Base-by-base conservation (phyloP, 2,113 vertebrate species). In the Labeo catla region DNA sequence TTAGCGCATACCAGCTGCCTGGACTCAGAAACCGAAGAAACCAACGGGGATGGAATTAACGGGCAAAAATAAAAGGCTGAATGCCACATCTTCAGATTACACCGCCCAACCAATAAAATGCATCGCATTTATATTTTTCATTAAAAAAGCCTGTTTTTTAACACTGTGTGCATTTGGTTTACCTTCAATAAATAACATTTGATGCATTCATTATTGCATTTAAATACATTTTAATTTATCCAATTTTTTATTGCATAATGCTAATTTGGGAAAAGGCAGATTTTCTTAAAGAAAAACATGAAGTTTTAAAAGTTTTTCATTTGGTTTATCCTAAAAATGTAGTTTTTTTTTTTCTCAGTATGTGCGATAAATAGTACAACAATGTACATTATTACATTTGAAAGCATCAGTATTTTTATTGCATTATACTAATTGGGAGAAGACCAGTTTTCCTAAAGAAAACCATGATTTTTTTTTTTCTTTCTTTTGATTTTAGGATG, bases 1-100 rank as follows among this genome's bases (percentile, higher is more conserved):
- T 85, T 77, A 77, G 52, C 12, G 12, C 72, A 82, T 54, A 84
- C 65, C 82, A 81, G 49, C 86, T 8, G 81, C 23, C 36, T 36
- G n/a, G 6, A 28, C 9, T 43, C 54, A 3, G 3, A 80, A 4
- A 54, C 9, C 21, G 16, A 70, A 3, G 3, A 80, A 4, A 54
- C 9, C 21, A 23, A 70, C 4, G 3, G 8, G 13, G 13, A 49
- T 1, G 2, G 13, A 49, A 65, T 49, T 50, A 50, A 49, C 4
- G 12, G 5, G 12, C 39, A 16, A 10, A 49, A 49, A 81, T 12
- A 65, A 45, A 8, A 47, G 1, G 7, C 21, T 16, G 23, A 59
- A 59, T 59, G 6, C 15, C 6, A 52, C 34, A 61, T 61, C 6
- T 43, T 13, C 54, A 63, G 36, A 43, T 34, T 45, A 16, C 28